phyloP scores from a whole-genome alignment of 1,140 invertebrate genomes.

The Ceratosolen fusciceps region DNA sequence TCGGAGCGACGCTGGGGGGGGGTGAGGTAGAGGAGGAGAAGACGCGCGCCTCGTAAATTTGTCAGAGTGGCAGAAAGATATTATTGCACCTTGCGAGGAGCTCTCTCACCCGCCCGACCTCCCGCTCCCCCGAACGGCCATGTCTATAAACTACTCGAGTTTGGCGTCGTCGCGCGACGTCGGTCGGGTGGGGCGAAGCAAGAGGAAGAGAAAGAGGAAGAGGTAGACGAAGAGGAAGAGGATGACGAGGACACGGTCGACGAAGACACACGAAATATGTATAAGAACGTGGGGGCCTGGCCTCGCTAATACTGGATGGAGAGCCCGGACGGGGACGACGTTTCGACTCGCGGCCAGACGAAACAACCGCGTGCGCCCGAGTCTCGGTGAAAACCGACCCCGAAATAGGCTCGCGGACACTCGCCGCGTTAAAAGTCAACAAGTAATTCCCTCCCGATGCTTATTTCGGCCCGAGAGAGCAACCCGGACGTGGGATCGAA shows the following conservation, averaged over 20 bases:
- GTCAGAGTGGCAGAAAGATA: constrained; percentile 32
- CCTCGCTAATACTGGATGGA: constrained; percentile 41
- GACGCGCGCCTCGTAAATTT: constrained; percentile 35
- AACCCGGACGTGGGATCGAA: no score
- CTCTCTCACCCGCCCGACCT: no score
- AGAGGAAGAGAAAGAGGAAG: not conserved
- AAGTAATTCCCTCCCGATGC: no score
- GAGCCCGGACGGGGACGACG: not conserved
- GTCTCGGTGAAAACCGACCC: constrained; percentile 40
- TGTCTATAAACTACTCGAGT: constrained; percentile 14
- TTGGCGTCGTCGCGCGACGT: no score
- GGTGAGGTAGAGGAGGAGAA: not conserved
- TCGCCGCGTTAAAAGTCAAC: not conserved
- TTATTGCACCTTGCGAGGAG: constrained; percentile 19
- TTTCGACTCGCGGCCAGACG: constrained; percentile 22
- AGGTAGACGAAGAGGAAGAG: no score
- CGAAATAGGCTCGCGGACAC: constrained; percentile 39
- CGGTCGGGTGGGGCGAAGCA: not conserved
- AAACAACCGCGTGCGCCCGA: constrained; percentile 23
- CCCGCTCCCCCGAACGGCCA: no score
- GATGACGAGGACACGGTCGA: not conserved
- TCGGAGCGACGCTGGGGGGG: no score
- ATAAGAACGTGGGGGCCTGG: not conserved
- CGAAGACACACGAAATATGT: constrained; percentile 24
- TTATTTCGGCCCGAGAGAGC: no score